Base-by-base conservation (phyloP, 1,140 invertebrate genomes). In the Drosophila pandora region DNA sequence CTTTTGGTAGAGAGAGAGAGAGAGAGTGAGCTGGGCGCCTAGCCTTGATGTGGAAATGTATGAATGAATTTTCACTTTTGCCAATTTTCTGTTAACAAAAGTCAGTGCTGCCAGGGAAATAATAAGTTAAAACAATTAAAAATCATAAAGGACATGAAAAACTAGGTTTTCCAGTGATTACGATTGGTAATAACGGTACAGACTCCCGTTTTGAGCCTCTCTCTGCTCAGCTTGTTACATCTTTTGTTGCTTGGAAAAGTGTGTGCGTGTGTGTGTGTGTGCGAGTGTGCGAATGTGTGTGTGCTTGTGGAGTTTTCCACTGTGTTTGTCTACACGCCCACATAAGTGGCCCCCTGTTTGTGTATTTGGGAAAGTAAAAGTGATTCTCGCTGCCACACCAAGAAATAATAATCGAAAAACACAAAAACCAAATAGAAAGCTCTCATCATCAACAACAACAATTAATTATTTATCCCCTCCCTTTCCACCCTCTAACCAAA, bases 301-400 rank as follows among this genome's bases (percentile, higher is more conserved):
- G 64, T 79, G 61, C 61, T 17, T 17, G 65, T 65, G 67, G 84
- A 84, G 76, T 84, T 84, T 84, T 84, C 72, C 80, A 73, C 76
- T 76, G 67, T 85, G 81, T 80, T 80, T 84, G 81, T 84, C 81
- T 84, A 84, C 81, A 84, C 81, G 81, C 81, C 81, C 81, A 84
- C 81, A 79, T 85, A 79, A 79, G 60, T 53, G 62, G 53, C 37
- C 30, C 53, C 23, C 49, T 65, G 61, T 39, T 54, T 79, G 71
- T 83, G 79, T 84, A 78, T 83, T 82, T 69, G 60, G 69, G 76
- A 83, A 84, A 84, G 72, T 80, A 84, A 84, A 84, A 84, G 76
- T 83, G 76, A 75, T 71, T 73, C 76, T 56, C 67, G 23, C 39
- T 75, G 41, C 52, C 47, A 58, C 28, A 30, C 41, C 25, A 41